Base-by-base conservation (phyloP, 1,140 invertebrate species). In the Leptoteleia sp. region DNA sequence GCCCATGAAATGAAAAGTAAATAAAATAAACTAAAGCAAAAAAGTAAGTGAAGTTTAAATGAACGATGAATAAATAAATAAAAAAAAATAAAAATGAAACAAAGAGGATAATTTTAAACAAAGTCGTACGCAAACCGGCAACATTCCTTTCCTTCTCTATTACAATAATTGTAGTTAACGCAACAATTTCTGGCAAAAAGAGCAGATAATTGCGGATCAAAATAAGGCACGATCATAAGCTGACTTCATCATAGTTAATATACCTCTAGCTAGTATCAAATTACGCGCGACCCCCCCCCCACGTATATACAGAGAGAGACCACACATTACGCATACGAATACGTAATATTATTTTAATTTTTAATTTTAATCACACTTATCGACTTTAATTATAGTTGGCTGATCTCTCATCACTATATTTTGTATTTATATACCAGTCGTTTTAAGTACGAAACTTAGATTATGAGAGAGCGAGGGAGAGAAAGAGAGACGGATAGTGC, bases 61-160 rank as follows among this genome's bases (percentile, higher is more conserved):
- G 67, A 54, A 71, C 37, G 40, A 61, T 57, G 55, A 68, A 47
- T 55, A 61, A 8, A 42, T n/a, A n/a, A n/a, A n/a, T n/a, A n/a
- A n/a, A n/a, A n/a, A n/a, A n/a, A n/a, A n/a, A n/a, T n/a, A n/a
- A n/a, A n/a, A n/a, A n/a, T n/a, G n/a, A n/a, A n/a, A n/a, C n/a
- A n/a, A n/a, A 42, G 38, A 45, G 29, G 33, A 72, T 72, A 72
- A 72, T 72, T 72, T 72, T 47, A 62, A 64, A 59, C 12, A 11
- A 71, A 59, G 47, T 33, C 47, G 37, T 7, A 11, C 43, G 80
- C 76, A 57, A 78, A 80, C 67, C 35, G 64, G 35, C 29, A 62
- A 80, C 71, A 81, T 55, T 79, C 82, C 79, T 80, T 84, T 79
- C 84, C 84, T 84, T 82, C 82, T 83, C 80, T 80, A 78, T 67